These are phyloP conservation scores for Troilus luridus DNA, from an alignment of 2,888 invertebrate genomes.

Conservation along the genomic window DNA sequence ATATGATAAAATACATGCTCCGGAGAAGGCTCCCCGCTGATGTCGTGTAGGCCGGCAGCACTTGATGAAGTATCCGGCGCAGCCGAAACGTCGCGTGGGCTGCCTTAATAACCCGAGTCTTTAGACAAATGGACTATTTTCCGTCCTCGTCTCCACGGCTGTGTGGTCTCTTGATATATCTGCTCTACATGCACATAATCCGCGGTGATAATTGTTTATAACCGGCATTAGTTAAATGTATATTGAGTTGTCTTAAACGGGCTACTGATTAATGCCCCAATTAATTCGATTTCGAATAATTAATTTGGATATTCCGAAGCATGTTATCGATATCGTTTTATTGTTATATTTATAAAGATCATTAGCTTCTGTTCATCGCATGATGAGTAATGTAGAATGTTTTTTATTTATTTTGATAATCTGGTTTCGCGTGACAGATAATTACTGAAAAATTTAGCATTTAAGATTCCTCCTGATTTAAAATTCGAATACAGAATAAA, in stretches of 20 bases:
- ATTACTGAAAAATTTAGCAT: background rate
- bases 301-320: background rate
- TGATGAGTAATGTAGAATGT: background rate
- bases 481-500: background rate
- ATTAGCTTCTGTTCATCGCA: background rate
- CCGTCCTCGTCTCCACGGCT: slow-evolving; percentile 4
- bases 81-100: slow-evolving; percentile 41
- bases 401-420: background rate
- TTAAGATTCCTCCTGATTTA: background rate
- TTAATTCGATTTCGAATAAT: slow-evolving; percentile 30
- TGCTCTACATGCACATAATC: slow-evolving; percentile 20
- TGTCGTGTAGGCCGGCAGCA: slow-evolving; percentile 28
- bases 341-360: slow-evolving; percentile 29
- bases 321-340: background rate
- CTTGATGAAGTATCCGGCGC: slow-evolving; percentile 40
- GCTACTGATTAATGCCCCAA: slow-evolving; percentile 17
- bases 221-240: slow-evolving; percentile 45
- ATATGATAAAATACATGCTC: slow-evolving; percentile 20
- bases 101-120: slow-evolving; percentile 32
- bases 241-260: slow-evolving; percentile 50
- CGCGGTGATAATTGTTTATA: slow-evolving; percentile 42
- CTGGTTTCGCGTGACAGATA: background rate
- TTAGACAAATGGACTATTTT: slow-evolving; percentile 47
- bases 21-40: slow-evolving; percentile 2
- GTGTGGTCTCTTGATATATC: slow-evolving; percentile 21